Conservation (phyloP, 2,113 vertebrate genomes). For the Archilochus colubris region DNA sequence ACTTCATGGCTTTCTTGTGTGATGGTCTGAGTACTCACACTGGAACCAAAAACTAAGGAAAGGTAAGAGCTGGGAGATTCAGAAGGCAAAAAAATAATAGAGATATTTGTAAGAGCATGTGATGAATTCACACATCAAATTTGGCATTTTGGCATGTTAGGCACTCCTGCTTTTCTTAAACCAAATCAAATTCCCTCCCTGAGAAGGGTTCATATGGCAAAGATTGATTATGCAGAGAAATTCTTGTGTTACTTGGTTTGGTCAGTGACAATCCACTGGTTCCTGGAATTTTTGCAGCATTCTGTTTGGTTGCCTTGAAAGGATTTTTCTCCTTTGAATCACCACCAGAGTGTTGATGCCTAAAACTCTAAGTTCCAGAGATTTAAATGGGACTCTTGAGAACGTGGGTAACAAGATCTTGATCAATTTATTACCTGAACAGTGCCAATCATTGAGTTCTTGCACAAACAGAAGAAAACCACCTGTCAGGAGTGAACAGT, state of each 20-base stretch:
- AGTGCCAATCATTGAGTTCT: neutral
- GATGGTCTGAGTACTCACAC: neutral
- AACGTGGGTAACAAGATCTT: neutral
- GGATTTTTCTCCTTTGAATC: neutral
- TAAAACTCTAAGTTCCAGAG: neutral
- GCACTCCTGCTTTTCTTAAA: neutral
- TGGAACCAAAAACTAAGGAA: neutral
- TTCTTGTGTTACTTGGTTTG: no score
- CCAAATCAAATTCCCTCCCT: neutral
- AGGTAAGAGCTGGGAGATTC: neutral
- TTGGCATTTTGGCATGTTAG: neutral
- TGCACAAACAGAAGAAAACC: neutral
- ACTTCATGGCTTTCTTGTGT: neutral
- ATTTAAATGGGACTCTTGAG: neutral
- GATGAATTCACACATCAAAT: neutral
- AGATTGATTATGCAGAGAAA: neutral
- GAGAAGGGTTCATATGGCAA: neutral
- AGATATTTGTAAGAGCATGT: neutral
- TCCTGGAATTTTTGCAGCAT: neutral
- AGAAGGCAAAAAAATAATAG: neutral
- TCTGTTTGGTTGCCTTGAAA: neutral
- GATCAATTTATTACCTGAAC: neutral
- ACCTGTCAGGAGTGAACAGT: neutral
- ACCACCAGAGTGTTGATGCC: neutral
- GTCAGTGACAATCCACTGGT: no score